These are phyloP conservation scores for Heliconius ethilla DNA, from an alignment of 2,888 invertebrate species.

Conservation along the genomic window DNA sequence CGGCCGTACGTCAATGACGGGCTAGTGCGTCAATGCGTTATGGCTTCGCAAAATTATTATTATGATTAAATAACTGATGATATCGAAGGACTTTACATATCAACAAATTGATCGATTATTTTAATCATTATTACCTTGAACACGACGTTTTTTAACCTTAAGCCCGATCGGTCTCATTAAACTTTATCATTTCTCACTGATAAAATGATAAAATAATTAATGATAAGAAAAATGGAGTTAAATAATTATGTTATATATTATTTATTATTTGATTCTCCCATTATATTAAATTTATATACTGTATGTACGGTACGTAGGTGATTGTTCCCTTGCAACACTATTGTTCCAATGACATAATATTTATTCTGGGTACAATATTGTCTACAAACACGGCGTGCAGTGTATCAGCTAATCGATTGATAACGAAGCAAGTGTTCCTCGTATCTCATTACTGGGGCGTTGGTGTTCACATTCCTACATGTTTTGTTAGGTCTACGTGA, in stretches of 20 bases:
- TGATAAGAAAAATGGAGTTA: neutral
- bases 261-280: neutral
- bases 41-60: constrained; percentile 36
- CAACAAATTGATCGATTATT: constrained; percentile 1
- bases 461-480: constrained; percentile 53
- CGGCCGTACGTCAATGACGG: constrained; percentile 64
- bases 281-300: neutral
- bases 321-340: constrained; percentile 16
- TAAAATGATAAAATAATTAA: constrained; percentile 3
- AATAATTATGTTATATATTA: neutral
- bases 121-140: constrained; percentile 19
- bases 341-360: constrained; percentile 31
- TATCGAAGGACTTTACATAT: neutral
- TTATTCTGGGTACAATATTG: constrained; percentile 31
- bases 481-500: constrained; percentile 48
- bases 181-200: neutral
- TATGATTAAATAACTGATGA: constrained; percentile 4
- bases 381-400: constrained; percentile 33
- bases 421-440: constrained; percentile 59
- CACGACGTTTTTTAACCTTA: neutral
- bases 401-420: constrained; percentile 56
- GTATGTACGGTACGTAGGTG: neutral
- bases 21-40: constrained; percentile 61
- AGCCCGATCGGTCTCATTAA: neutral
- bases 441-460: constrained; percentile 70